phyloP scores from a whole-genome alignment of 2,888 invertebrate species.

The Dryadula phaetusa region DNA sequence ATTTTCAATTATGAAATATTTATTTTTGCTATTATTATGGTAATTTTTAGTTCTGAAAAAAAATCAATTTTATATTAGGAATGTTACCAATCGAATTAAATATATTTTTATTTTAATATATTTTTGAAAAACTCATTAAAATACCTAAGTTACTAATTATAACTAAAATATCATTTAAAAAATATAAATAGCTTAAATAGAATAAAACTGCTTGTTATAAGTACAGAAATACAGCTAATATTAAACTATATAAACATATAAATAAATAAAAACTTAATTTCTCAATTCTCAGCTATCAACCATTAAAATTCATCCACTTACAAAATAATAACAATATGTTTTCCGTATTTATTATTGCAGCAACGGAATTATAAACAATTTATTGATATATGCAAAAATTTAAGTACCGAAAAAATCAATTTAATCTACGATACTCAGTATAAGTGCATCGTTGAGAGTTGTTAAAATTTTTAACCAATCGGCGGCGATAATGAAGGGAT shows the following conservation, averaged over 20 bases:
- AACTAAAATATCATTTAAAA: too few species aligned
- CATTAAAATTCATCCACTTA: constrained; percentile 13
- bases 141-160: too few species aligned
- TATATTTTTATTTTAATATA: too few species aligned
- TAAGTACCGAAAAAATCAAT: constrained; percentile 35
- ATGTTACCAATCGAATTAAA: too few species aligned
- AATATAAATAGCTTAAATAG: too few species aligned
- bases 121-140: too few species aligned
- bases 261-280: constrained; percentile 3
- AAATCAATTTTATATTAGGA: too few species aligned
- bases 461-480: constrained; percentile 44
- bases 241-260: too few species aligned
- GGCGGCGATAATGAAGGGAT: constrained; percentile 44
- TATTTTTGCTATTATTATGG: too few species aligned
- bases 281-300: background rate
- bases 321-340: constrained; percentile 19
- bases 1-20: too few species aligned
- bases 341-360: constrained; percentile 21
- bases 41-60: too few species aligned
- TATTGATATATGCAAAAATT: constrained; percentile 27
- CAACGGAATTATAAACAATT: constrained; percentile 22
- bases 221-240: background rate
- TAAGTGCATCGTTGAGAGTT: constrained; percentile 36
- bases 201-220: too few species aligned
- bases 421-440: constrained; percentile 35